These are phyloP conservation scores for Campoplex capitator DNA, from an alignment of 2,888 invertebrate genomes.

Conservation along the genomic window DNA sequence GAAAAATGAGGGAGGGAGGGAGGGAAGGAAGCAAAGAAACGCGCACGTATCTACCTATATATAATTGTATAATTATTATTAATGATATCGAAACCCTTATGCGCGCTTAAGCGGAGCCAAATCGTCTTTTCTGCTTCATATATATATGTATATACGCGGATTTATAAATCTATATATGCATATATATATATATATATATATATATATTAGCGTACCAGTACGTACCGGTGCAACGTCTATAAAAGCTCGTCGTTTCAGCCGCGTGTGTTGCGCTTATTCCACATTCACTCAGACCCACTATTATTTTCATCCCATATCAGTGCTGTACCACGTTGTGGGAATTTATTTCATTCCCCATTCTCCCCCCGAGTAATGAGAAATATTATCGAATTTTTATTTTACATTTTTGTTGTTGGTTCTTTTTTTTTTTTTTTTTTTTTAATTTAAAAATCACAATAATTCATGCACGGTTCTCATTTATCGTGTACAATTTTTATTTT, in stretches of 20 bases:
- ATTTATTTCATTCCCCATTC: slow-evolving; percentile 18
- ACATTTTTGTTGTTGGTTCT: neutral
- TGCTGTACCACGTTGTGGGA: slow-evolving; percentile 14
- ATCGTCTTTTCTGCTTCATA: slow-evolving; percentile 59
- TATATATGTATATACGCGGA: slow-evolving; percentile 12
- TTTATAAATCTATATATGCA: slow-evolving; percentile 13
- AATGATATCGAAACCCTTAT: slow-evolving; percentile 84
- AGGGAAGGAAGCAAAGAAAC: slow-evolving; percentile 20
- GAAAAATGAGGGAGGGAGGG: slow-evolving; percentile 28
- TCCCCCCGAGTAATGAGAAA: slow-evolving; percentile 19
- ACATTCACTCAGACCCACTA: slow-evolving; percentile 40
- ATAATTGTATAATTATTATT: slow-evolving; percentile 85
- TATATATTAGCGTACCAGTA: slow-evolving; percentile 58
- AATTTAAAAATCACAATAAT: neutral
- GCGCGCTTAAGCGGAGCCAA: slow-evolving; percentile 78
- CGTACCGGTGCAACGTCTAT: slow-evolving; percentile 58
- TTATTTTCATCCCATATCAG: slow-evolving; percentile 38
- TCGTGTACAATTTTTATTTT: neutral
- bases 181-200: neutral
- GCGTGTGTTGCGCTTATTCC: slow-evolving; percentile 52
- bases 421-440: neutral
- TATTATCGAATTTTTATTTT: slow-evolving; percentile 3
- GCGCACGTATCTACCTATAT: slow-evolving; percentile 79
- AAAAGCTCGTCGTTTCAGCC: slow-evolving; percentile 56
- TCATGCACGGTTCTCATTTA: neutral